Base-by-base conservation (phyloP, 2,113 vertebrate genomes). In the Lophura nycthemera region DNA sequence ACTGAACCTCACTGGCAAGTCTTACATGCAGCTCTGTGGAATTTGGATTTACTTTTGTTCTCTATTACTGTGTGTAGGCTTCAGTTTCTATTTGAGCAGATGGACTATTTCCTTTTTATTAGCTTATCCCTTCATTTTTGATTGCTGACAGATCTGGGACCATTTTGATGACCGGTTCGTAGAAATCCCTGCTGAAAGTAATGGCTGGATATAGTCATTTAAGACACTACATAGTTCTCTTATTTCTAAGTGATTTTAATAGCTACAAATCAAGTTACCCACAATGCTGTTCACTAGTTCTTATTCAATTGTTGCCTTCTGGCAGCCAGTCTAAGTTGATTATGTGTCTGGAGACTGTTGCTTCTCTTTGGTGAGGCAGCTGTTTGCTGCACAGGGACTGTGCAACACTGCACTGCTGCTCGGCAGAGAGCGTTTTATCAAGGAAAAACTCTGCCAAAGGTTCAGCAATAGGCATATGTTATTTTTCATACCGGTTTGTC, bases 231-330 rank as follows among this genome's bases (percentile, higher is more conserved):
- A 22, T 88, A 71, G 76, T 75, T 88, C 50, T 96, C 77, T 70
- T 84, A 36, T 82, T 92, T 84, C 74, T 93, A 79, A 92, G 81
- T 95, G 80, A 89, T 94, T 93, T 85, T 86, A 85, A 80, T 95
- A 89, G 80, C 75, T 88, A 57, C 89, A 95, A 97, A 96, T 95
- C 85, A 95, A 84, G 65, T 96, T 96, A 96, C 74, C 82, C 78
- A 83, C 78, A 89, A 79, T 92, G 91, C 95, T 92, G 48, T 91
- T 92, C 27, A 21, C 63, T 81, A 50, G 34, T 73, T 36, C 66
- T 96, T 75, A 95, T 90, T 96, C 59, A 90, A 92, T 97, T 95
- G 85, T 74, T 95, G 82, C 81, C 88, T 96, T 88, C 92, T 96
- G 73, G 84, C 91, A 95, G 86, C 70, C 90, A 77, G 78, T 52